Evolutionary conservation across 2,888 invertebrate genomes (phyloP).

Genomic region (Laspeyria flexula): DNA sequence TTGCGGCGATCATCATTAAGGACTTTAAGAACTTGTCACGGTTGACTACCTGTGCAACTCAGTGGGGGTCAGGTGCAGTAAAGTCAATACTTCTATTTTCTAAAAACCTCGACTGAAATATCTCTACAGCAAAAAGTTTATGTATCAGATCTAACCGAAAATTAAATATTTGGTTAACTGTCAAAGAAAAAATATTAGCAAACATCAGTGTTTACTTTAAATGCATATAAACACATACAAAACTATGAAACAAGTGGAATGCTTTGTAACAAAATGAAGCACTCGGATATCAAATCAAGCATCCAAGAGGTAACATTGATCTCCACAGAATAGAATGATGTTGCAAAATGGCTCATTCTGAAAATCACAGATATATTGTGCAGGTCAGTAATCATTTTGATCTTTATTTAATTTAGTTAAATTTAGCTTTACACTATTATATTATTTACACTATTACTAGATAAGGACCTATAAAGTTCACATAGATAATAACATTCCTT

Average conservation of each 20-base stretch:
- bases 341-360: slow-evolving; percentile 86
- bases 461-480: too few species aligned
- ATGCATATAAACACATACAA: slow-evolving; percentile 48
- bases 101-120: slow-evolving; percentile 28
- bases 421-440: too few species aligned
- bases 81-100: slow-evolving; percentile 40
- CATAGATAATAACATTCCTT: too few species aligned
- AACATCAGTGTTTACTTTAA: slow-evolving; percentile 35
- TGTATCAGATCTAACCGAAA: slow-evolving; percentile 14
- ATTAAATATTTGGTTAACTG: slow-evolving; percentile 20
- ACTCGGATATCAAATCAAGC: slow-evolving; percentile 51
- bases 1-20: slow-evolving; percentile 37
- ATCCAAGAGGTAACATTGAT: slow-evolving; percentile 36
- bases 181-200: slow-evolving; percentile 17
- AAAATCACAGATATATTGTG: slow-evolving; percentile 90
- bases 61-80: slow-evolving; percentile 71
- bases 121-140: slow-evolving; percentile 8
- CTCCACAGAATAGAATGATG: slow-evolving; percentile 70
- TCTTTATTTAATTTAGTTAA: background rate
- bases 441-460: too few species aligned
- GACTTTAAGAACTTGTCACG: slow-evolving; percentile 70
- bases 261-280: slow-evolving; percentile 59
- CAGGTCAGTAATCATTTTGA: slow-evolving; percentile 86
- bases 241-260: slow-evolving; percentile 52
- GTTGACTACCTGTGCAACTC: slow-evolving; percentile 72